A percentile compares a stretch with the other conserved stretches of the same genome.
Conservation (phyloP, 2,113 vertebrate species). For the Alouatta palliata region DNA sequence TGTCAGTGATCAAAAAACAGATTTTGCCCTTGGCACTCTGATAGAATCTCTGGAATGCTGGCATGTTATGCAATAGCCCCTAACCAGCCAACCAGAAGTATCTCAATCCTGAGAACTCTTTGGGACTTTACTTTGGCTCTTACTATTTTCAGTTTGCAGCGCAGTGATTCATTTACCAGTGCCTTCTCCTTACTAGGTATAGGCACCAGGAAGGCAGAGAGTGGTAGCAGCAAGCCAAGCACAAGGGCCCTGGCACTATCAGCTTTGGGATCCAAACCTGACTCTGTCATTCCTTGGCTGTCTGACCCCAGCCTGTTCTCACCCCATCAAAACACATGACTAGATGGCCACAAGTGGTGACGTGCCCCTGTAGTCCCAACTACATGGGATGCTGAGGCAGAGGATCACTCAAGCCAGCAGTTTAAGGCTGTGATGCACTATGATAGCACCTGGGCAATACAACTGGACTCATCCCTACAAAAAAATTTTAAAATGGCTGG, state of each 20-base stretch:
- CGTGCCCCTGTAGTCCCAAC: neutral
- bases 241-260: neutral
- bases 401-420: neutral
- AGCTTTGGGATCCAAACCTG: neutral
- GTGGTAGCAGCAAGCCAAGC: neutral
- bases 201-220: neutral
- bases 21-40: conserved; percentile 37
- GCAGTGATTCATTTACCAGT: accelerated
- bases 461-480: neutral
- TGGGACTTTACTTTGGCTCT: neutral
- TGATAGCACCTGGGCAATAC: neutral
- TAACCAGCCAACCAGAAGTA: neutral
- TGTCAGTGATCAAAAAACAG: conserved; percentile 58
- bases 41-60: neutral
- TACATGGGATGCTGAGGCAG: neutral
- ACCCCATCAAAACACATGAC: neutral
- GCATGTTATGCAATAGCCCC: conserved; percentile 8
- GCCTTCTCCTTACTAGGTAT: neutral
- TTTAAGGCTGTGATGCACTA: neutral
- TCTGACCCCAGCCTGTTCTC: neutral
- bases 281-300: neutral
- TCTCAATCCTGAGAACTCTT: neutral
- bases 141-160: neutral
- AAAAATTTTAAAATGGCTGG: neutral
- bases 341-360: neutral